A percentile compares a stretch with the other conserved stretches of the same genome.
Conservation (phyloP, 2,888 invertebrate species). For the Isoperla grammatica region DNA sequence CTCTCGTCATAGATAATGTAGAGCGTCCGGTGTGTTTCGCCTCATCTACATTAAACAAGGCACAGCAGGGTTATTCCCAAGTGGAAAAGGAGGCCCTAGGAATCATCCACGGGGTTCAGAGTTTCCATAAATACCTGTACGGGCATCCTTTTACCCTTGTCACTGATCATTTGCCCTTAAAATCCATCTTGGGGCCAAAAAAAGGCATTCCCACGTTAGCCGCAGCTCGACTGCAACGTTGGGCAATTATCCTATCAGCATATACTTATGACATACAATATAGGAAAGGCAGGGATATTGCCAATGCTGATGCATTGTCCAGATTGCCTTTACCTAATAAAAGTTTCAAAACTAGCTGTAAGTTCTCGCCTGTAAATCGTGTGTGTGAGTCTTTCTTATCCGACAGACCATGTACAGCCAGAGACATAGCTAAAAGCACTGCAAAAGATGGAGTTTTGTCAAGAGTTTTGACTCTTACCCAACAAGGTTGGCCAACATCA, state of each 20-base stretch:
- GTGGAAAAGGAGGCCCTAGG: neutral
- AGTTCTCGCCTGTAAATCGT: neutral
- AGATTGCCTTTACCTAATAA: neutral
- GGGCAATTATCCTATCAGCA: slow-evolving; percentile 7
- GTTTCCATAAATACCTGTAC: neutral
- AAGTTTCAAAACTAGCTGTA: neutral
- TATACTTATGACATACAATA: slow-evolving; percentile 3
- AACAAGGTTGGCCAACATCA: slow-evolving; percentile 1
- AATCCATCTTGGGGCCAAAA: neutral
- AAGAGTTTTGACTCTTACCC: neutral
- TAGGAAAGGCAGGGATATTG: neutral
- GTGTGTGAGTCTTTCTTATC: neutral
- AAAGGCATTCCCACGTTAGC: slow-evolving; percentile 13
- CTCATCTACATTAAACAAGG: neutral
- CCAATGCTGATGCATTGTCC: slow-evolving; percentile 16
- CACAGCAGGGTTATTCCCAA: slow-evolving; percentile 20
- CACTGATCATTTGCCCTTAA: slow-evolving; percentile 2
- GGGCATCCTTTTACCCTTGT: neutral
- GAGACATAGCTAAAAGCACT: slow-evolving; percentile 22
- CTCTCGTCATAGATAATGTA: neutral
- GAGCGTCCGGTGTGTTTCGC: neutral
- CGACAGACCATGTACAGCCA: slow-evolving; percentile 18
- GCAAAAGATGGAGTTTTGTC: slow-evolving; percentile 16
- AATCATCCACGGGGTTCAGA: neutral
- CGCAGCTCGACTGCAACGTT: slow-evolving; percentile 6